A percentile compares a stretch with the other conserved stretches of the same genome.
Conservation (phyloP, 2,888 invertebrate genomes). For the Eilema caniola region DNA sequence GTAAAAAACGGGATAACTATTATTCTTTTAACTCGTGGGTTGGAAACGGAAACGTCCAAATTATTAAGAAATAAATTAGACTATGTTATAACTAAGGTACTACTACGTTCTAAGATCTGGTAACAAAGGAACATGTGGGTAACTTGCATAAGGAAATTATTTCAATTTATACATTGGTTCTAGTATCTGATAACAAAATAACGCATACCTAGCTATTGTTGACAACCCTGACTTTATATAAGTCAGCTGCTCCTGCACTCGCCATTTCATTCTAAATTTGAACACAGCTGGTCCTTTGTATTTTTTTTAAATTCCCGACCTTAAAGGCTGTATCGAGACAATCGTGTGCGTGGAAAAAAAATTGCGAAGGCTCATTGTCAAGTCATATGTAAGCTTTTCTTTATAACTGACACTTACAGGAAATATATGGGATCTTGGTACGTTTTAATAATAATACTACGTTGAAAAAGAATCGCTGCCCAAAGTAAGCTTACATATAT, state of each 20-base stretch:
- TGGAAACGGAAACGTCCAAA: not conserved
- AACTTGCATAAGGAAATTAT: not conserved
- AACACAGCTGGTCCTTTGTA: constrained; percentile 57
- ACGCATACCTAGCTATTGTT: too few relatives aligned
- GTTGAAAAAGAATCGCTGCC: not conserved
- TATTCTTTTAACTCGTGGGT: too few relatives aligned
- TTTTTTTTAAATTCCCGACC: constrained; percentile 50
- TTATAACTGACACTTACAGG: not conserved
- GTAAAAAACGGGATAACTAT: too few relatives aligned
- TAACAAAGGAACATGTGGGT: not conserved
- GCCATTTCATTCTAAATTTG: constrained; percentile 47
- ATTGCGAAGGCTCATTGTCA: not conserved
- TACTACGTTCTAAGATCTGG: not conserved
- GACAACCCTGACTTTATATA: constrained; percentile 49
- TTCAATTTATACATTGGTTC: too few relatives aligned
- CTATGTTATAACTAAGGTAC: too few relatives aligned
- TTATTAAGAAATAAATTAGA: not conserved
- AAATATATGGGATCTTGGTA: not conserved
- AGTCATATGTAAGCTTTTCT: not conserved
- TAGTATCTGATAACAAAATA: not conserved
- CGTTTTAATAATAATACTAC: not conserved
- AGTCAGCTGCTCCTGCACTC: constrained; percentile 61
- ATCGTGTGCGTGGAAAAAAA: constrained; percentile 24
- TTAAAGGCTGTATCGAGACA: constrained; percentile 43
- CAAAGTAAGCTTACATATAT: not conserved